Evolutionary conservation across 2,113 vertebrate species (phyloP).

Genomic region (Pelmatolapia mariae): DNA sequence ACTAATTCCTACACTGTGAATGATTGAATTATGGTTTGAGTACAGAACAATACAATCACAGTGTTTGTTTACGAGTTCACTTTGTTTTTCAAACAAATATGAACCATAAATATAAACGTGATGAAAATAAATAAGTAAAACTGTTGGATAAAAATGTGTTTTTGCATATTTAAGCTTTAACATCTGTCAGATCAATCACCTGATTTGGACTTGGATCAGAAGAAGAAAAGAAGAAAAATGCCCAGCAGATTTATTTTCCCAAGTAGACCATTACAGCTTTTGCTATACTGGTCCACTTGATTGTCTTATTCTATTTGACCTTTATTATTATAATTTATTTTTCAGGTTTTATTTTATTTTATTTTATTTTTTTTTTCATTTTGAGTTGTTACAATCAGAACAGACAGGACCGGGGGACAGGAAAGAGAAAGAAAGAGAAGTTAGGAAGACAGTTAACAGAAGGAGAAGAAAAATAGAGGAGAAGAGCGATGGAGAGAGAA

Average conservation of each 20-base stretch:
- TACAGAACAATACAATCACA: background rate
- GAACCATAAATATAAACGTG: background rate
- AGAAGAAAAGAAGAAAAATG: background rate
- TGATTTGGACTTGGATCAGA: background rate
- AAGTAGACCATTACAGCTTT: background rate
- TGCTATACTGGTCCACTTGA: background rate
- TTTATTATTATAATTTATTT: background rate
- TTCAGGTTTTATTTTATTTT: background rate
- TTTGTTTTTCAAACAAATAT: background rate
- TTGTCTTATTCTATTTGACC: background rate
- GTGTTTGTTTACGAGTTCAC: background rate
- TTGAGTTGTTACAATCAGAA: background rate
- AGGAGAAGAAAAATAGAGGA: background rate
- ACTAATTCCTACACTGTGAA: background rate
- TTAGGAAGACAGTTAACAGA: background rate
- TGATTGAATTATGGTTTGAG: background rate
- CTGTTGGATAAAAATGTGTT: background rate
- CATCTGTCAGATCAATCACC: background rate
- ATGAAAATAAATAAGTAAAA: background rate
- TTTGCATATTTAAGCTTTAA: background rate
- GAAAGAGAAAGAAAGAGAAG: background rate
- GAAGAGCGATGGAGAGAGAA: background rate
- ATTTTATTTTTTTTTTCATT: background rate
- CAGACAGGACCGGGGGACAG: background rate
- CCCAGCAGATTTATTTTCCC: background rate